These are phyloP conservation scores for Squalus acanthias DNA, from an alignment of 2,797 vertebrate genomes.

Conservation along the genomic window DNA sequence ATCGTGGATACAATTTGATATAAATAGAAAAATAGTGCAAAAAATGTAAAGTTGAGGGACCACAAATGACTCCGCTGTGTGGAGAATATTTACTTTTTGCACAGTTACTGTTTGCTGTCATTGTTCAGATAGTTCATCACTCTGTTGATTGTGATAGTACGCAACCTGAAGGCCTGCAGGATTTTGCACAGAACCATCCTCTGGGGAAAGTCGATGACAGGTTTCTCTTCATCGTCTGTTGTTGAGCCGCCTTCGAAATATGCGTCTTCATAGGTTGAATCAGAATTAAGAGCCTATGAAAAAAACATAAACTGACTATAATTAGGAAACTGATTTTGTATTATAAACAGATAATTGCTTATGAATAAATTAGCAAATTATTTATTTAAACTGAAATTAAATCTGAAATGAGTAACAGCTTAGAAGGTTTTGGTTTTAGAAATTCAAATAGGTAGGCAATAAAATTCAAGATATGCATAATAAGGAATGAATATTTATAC, in stretches of 20 bases:
- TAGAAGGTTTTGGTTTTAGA: neutral
- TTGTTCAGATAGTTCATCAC: constrained; percentile 62
- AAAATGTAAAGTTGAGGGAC: neutral
- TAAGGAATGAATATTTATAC: neutral
- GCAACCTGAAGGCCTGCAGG: constrained; percentile 66
- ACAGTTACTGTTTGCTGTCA: constrained; percentile 43
- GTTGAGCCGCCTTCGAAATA: accelerated
- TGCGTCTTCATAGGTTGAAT: neutral
- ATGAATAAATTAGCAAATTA: neutral
- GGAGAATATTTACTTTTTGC: neutral
- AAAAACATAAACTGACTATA: neutral
- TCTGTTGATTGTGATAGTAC: constrained; percentile 71
- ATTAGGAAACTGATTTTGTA: neutral
- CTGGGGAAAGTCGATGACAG: constrained; percentile 46
- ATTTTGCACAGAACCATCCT: constrained; percentile 61
- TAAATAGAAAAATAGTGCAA: neutral
- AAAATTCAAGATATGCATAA: neutral
- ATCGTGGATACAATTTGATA: neutral
- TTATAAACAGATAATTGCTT: neutral
- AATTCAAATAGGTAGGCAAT: neutral
- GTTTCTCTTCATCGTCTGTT: neutral
- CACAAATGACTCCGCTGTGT: neutral
- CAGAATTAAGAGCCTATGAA: constrained; percentile 50
- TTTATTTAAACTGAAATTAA: constrained; percentile 12
- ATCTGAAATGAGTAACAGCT: neutral